Evolutionary conservation across 2,888 invertebrate species (phyloP), one percentile per base, ranked within the genome.

Genomic region (Xanthia togata): DNA sequence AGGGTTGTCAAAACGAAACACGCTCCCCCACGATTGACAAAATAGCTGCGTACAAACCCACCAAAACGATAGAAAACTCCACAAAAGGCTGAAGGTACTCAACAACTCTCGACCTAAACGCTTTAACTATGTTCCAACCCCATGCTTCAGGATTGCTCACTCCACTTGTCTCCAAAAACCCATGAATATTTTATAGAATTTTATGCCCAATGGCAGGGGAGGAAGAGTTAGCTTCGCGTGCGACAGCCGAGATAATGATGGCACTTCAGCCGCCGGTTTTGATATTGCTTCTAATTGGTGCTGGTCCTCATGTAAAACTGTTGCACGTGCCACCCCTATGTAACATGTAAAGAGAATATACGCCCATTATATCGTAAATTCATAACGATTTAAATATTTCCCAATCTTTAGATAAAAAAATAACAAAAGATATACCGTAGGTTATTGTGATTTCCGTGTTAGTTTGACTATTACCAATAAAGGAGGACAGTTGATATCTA

Each of bases 151-250:
- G 96, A 95, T 91, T 96, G 96, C 96, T 96, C 96, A 96, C 95
- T 96, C 95, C 94, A 96, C 96, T 96, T 96, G 94, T 96, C 96
- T 96, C 96, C 96, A 94, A 95, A 96, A 96, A 94, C 94, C 93
- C 94, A 92, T 94, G 90, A 94, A 93, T 91, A 91, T 93, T 93
- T 93, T 90, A 94, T 88, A 90, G 93, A 90, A 96, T 92, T 95
- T 91, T 95, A 89, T 91, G 90, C 93, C 92, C 90, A 94, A 91
- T 87, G 80, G 78, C 86, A 79, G 81, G 87, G 89, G 90, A 83
- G 84, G 91, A 95, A 93, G 93, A 89, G 91, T 91, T 89, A 93
- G 88, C 90, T 93, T 95, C 44, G 90, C 91, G 79, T 94, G 92
- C 86, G 82, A 79, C 74, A 59, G 70, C 81, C 93, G 91, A 95